Percentiles rank a stretch among this genome's conserved stretches.
These are phyloP conservation scores for Rallus crepitans DNA, from an alignment of 2,797 vertebrate genomes.

Conservation along the genomic window DNA sequence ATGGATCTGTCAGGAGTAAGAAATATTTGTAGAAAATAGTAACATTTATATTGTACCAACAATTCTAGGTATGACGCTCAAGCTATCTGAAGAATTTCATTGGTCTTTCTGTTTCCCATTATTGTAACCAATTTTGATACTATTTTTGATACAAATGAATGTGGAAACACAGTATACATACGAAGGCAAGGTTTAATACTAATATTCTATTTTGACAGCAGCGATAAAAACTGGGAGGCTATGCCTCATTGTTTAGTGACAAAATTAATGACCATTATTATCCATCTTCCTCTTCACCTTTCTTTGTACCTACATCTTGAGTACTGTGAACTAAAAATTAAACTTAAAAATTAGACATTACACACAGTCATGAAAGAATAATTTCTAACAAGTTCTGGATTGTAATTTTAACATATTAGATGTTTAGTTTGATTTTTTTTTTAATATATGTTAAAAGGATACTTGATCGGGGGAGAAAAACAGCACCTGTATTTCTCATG, in stretches of 20 bases:
- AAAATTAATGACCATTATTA: slow-evolving; percentile 74
- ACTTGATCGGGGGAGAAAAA: neutral
- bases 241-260: slow-evolving; percentile 72
- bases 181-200: slow-evolving; percentile 38
- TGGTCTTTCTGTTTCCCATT: neutral
- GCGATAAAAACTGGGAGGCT: slow-evolving; percentile 62
- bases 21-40: neutral
- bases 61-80: neutral
- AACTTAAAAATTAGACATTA: slow-evolving; percentile 19
- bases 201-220: slow-evolving; percentile 55
- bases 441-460: neutral
- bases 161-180: slow-evolving; percentile 7
- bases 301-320: slow-evolving; percentile 52
- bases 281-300: slow-evolving; percentile 67
- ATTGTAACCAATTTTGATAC: neutral
- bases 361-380: neutral
- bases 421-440: neutral
- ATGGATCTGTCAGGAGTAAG: neutral
- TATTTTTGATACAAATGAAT: slow-evolving; percentile 33
- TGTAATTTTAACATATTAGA: slow-evolving; percentile 2
- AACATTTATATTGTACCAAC: neutral
- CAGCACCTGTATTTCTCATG: neutral
- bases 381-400: slow-evolving; percentile 3
- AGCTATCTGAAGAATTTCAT: neutral
- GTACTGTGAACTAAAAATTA: slow-evolving; percentile 53